Conservation (phyloP, 2,113 vertebrate species). For the Sceloporus tristichus region DNA sequence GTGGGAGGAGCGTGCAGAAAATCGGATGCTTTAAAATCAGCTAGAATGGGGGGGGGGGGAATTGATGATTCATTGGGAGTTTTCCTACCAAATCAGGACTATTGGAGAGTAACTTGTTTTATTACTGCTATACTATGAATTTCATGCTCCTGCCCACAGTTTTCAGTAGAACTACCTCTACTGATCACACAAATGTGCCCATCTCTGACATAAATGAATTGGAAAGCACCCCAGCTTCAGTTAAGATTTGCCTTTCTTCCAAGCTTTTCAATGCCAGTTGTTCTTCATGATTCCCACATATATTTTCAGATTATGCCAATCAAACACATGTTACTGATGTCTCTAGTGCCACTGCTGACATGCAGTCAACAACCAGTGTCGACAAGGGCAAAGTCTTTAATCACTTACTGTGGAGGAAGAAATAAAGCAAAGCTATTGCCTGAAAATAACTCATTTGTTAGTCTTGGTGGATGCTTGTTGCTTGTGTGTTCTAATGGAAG, state of each 20-base stretch:
- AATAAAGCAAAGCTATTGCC: conserved; percentile 15
- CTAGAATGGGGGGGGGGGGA: no score
- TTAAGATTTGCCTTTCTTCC: neutral
- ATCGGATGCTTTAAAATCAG: no score
- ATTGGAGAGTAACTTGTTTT: no score
- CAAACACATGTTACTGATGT: conserved; percentile 1
- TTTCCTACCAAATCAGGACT: no score
- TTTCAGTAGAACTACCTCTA: no score
- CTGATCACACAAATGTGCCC: no score
- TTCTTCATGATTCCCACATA: neutral
- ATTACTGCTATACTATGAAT: no score
- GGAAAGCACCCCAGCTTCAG: no score
- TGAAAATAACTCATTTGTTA: conserved; percentile 27
- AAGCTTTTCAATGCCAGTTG: neutral
- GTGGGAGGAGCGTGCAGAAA: no score
- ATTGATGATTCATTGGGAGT: no score
- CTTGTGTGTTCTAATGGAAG: conserved; percentile 39
- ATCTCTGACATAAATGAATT: no score
- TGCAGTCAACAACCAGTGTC: conserved; percentile 12
- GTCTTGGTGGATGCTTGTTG: conserved; percentile 15
- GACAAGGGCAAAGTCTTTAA: conserved; percentile 30
- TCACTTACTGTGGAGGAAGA: conserved; percentile 9
- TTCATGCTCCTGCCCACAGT: no score
- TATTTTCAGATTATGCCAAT: conserved; percentile 7
- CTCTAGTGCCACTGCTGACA: neutral